These are phyloP conservation scores for Heteromormyrus szaboi DNA, from an alignment of 2,797 vertebrate genomes.

Conservation along the genomic window DNA sequence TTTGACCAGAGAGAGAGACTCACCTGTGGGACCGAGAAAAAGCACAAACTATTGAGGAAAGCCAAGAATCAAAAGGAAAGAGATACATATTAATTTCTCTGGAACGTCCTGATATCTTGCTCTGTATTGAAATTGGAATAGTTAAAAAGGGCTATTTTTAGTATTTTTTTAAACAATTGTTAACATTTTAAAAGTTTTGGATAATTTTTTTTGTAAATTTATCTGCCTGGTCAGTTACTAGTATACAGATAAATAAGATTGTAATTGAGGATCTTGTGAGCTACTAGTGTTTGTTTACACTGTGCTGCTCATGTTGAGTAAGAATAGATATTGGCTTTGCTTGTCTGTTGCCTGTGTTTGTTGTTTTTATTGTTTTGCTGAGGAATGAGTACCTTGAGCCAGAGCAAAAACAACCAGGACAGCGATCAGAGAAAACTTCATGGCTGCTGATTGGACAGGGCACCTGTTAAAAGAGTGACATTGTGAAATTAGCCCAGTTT, in stretches of 20 bases:
- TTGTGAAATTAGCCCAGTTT: background rate
- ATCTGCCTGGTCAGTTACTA: background rate
- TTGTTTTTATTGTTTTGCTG: background rate
- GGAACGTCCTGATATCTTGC: background rate
- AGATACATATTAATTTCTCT: background rate
- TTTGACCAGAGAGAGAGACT: slow-evolving; percentile 34
- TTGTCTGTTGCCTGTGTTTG: background rate
- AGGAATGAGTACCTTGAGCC: slow-evolving; percentile 49
- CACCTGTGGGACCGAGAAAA: slow-evolving; percentile 38
- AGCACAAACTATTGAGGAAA: background rate
- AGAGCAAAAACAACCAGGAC: slow-evolving; percentile 45
- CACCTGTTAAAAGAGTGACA: slow-evolving; percentile 29
- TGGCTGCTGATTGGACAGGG: slow-evolving; percentile 45
- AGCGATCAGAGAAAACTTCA: slow-evolving; percentile 55
- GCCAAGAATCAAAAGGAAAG: background rate
- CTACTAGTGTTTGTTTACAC: background rate
- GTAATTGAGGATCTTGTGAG: background rate
- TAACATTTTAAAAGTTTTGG: background rate
- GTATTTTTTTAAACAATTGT: background rate
- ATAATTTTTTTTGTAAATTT: background rate
- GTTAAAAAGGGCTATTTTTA: background rate
- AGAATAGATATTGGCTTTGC: background rate
- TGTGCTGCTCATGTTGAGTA: background rate
- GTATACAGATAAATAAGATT: background rate
- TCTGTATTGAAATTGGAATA: background rate